phyloP scores from a whole-genome alignment of 2,888 invertebrate species.

The Acleris sparsana region DNA sequence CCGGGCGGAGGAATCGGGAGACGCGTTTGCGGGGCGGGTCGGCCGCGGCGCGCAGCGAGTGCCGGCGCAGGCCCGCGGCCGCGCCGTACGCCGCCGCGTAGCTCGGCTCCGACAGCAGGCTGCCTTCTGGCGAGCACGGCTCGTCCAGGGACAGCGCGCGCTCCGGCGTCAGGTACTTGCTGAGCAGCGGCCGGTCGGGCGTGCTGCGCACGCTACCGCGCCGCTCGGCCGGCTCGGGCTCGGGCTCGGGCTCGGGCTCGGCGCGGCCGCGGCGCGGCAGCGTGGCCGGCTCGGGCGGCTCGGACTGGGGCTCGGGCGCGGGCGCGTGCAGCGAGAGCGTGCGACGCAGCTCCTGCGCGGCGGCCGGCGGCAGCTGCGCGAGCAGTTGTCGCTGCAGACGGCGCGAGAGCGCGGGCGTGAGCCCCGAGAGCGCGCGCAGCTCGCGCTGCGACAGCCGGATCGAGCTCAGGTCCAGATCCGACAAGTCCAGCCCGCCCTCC shows the following conservation, averaged over 20 bases:
- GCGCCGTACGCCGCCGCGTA: conserved; percentile 71
- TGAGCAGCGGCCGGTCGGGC: conserved; percentile 81
- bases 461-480: conserved; percentile 87
- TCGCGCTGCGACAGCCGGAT: conserved; percentile 88
- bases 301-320: conserved; percentile 49
- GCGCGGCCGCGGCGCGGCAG: conserved; percentile 59
- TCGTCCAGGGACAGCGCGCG: conserved; percentile 66
- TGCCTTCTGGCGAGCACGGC: conserved; percentile 59
- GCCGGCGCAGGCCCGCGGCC: conserved; percentile 53
- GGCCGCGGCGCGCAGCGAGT: conserved; percentile 55
- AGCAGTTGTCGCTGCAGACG: conserved; percentile 88
- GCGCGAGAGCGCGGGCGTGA: conserved; percentile 88
- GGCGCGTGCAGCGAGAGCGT: conserved; percentile 83
- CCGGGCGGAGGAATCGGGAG: conserved; percentile 89
- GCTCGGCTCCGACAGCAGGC: conserved; percentile 64
- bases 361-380: conserved; percentile 87
- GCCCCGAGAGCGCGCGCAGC: conserved; percentile 86
- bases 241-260: conserved; percentile 32
- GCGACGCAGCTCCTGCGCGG: conserved; percentile 86
- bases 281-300: conserved; percentile 41
- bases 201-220: conserved; percentile 56
- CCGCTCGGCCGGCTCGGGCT: conserved; percentile 33
- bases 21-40: conserved; percentile 84
- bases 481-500: conserved; percentile 73
- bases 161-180: conserved; percentile 81